Base-by-base conservation (phyloP, 2,888 invertebrate species). In the Tachystola acroxantha region DNA sequence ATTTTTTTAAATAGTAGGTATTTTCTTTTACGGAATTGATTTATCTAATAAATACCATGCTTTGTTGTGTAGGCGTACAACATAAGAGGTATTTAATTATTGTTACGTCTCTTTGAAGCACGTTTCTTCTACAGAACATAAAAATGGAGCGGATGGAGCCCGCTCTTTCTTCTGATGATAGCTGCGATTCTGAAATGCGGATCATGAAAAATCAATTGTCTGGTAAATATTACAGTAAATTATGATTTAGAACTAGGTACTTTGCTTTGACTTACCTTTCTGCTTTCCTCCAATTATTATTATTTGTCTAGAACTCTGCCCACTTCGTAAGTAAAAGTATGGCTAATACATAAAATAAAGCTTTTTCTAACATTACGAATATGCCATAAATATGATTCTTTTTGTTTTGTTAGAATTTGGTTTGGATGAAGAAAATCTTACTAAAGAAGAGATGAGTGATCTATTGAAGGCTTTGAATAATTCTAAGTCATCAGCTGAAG, bases 371-470 rank as follows among this genome's bases (percentile, higher is more conserved):
- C n/a, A n/a, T n/a, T n/a, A n/a, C n/a, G n/a, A n/a, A n/a, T n/a
- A n/a, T n/a, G n/a, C n/a, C n/a, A n/a, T n/a, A n/a, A n/a, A n/a
- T n/a, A n/a, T 16, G 16, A 16, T 4, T 16, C 16, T 16, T 16
- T 16, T 16, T 16, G 6, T 4, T 24, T n/a, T n/a, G 4, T n/a
- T 57, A 88, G 87, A 81, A 46, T 85, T 69, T 68, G 87, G 85
- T 10, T 58, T 88, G 36, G 74, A 75, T 20, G 87, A 87, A 58
- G 84, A 82, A 39, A 74, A 81, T 46, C 63, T 88, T 27, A 74
- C 71, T 40, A 82, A 80, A 51, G 78, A 82, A 46, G 87, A 88
- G 59, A 87, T 88, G 86, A 54, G 53, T 46, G 81, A 88, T 57
- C 64, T 88, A 19, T 53, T 87, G 16, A 79, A 68, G 53, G 87